These are phyloP conservation scores for Megalopta genalis DNA, from an alignment of 1,140 invertebrate genomes.

Conservation along the genomic window DNA sequence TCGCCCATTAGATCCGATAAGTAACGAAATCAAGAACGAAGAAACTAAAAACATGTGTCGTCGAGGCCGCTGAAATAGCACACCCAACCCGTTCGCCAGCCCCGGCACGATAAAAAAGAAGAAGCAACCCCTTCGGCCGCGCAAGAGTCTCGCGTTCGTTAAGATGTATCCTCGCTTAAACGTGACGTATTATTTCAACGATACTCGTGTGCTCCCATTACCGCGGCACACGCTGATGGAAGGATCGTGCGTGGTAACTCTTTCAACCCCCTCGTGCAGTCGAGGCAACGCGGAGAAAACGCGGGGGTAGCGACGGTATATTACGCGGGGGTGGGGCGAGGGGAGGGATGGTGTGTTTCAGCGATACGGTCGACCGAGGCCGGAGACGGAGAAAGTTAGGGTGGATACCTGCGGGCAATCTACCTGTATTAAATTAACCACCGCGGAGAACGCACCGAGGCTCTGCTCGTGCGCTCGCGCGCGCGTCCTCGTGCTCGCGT, in stretches of 20 bases:
- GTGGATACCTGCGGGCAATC: constrained; percentile 73
- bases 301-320: constrained; percentile 59
- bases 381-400: constrained; percentile 63
- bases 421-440: constrained; percentile 76
- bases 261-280: constrained; percentile 14
- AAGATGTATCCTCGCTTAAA: constrained; percentile 65
- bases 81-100: constrained; percentile 2
- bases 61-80: constrained; percentile 1
- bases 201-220: constrained; percentile 65
- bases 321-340: constrained; percentile 56
- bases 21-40: not conserved
- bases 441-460: constrained; percentile 25
- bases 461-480: constrained; percentile 29
- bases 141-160: constrained; percentile 33
- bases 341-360: constrained; percentile 46
- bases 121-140: not conserved
- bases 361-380: constrained; percentile 43
- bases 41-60: not conserved
- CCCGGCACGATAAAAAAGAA: constrained; percentile 1
- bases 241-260: constrained; percentile 47
- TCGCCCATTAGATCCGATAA: not conserved
- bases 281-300: constrained; percentile 18
- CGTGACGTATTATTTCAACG: constrained; percentile 66
- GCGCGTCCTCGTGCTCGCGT: constrained; percentile 34
- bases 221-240: constrained; percentile 39